phyloP scores from a whole-genome alignment of 2,888 invertebrate species.

The Ashinkailepas kermadecensis region DNA sequence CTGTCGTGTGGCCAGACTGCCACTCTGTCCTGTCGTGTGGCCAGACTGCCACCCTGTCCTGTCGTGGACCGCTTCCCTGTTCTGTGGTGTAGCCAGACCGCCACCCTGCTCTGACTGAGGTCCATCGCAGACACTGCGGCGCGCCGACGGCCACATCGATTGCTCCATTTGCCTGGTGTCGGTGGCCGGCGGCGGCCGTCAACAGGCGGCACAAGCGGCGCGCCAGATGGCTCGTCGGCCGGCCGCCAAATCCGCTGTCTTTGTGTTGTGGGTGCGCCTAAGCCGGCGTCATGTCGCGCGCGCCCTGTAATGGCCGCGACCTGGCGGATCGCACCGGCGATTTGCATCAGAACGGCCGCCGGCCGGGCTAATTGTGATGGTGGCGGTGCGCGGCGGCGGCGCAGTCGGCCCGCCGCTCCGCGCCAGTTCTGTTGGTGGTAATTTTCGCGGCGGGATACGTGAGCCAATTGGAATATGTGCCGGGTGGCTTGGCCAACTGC shows the following conservation, averaged over 20 bases:
- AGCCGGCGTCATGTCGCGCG: neutral
- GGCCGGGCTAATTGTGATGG: neutral
- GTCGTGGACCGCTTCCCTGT: no score
- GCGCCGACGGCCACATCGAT: neutral
- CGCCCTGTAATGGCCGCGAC: neutral
- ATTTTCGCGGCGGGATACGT: no score
- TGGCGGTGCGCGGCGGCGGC: neutral
- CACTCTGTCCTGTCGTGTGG: no score
- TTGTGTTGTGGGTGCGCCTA: neutral
- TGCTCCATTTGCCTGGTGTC: slow-evolving; percentile 2
- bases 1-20: no score
- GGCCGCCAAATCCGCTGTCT: neutral
- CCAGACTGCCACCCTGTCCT: no score
- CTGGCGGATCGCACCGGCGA: neutral
- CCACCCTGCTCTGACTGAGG: no score
- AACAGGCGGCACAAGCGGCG: neutral
- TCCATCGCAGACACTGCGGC: neutral
- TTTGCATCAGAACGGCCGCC: neutral
- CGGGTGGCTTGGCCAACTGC: no score
- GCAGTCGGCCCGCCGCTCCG: no score
- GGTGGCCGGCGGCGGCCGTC: neutral
- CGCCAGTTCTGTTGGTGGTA: no score
- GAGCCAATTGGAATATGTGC: no score
- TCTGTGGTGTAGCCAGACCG: no score
- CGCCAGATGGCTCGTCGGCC: no score